Percentiles rank a stretch among this genome's conserved stretches.
phyloP scores from a whole-genome alignment of 1,140 invertebrate species.

The Oedothorax gibbosus region DNA sequence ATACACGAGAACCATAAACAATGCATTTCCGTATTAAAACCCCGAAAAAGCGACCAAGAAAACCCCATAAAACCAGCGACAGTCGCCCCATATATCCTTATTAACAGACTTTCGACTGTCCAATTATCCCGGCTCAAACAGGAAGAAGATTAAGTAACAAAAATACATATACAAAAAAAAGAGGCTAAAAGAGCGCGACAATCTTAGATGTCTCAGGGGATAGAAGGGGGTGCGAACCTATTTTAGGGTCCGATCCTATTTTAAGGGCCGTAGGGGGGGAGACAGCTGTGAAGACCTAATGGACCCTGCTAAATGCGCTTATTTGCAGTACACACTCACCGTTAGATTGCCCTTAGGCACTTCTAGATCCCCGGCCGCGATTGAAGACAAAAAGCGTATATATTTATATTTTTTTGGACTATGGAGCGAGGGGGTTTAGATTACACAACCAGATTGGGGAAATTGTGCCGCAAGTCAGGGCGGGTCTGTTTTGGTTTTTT shows the following conservation, averaged over 20 bases:
- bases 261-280: neutral
- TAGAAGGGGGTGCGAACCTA: constrained; percentile 15
- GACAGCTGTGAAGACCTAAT: constrained; percentile 61
- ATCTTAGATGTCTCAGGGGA: constrained; percentile 13
- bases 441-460: constrained; percentile 1
- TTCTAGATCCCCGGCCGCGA: constrained; percentile 34
- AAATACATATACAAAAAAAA: constrained; percentile 5
- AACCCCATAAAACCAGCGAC: neutral
- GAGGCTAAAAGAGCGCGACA: constrained; percentile 1
- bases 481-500: constrained; percentile 1
- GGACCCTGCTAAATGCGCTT: constrained; percentile 59
- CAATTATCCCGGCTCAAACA: constrained; percentile 19
- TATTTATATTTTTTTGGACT: neutral
- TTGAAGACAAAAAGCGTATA: constrained; percentile 35
- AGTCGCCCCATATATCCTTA: constrained; percentile 16
- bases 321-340: constrained; percentile 56
- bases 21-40: neutral
- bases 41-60: neutral
- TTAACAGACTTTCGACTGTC: constrained; percentile 39
- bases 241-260: constrained; percentile 24
- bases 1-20: too few species aligned
- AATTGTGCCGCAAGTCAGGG: neutral
- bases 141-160: neutral
- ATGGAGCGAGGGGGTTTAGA: constrained; percentile 8
- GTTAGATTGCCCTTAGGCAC: constrained; percentile 32